Percentiles rank a stretch among this genome's conserved stretches.
phyloP scores from a whole-genome alignment of 37 sponge, comb jelly and placozoan genomes.

The Ephydatia muelleri region DNA sequence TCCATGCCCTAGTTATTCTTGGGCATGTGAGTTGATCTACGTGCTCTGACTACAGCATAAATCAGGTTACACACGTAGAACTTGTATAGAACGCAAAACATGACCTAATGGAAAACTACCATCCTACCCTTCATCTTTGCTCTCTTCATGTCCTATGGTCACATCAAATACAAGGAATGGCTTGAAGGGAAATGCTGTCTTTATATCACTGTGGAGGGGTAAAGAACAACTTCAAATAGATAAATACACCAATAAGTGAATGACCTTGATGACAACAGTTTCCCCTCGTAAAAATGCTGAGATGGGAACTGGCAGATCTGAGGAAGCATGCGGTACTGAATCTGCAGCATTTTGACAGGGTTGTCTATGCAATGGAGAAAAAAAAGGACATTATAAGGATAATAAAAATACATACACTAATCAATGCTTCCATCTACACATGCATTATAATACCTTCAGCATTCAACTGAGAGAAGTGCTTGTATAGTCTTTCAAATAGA shows the following conservation, averaged over 20 bases:
- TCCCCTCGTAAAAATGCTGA: constrained; percentile 59
- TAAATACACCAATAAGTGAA: neutral
- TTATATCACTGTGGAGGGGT: neutral
- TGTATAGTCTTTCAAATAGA: constrained; percentile 71
- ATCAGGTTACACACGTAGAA: no score
- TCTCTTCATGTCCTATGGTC: constrained; percentile 2
- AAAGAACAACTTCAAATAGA: neutral
- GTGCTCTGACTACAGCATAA: no score
- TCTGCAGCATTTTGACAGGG: constrained; percentile 62
- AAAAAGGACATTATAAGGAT: neutral
- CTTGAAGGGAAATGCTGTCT: constrained; percentile 6
- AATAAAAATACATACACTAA: neutral
- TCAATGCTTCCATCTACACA: neutral
- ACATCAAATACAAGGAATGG: constrained; percentile 48
- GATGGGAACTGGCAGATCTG: constrained; percentile 83
- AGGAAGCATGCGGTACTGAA: constrained; percentile 84
- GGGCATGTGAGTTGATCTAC: no score
- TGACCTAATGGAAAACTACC: neutral
- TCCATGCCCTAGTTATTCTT: no score
- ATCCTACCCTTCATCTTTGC: constrained; percentile 4
- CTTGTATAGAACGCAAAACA: neutral
- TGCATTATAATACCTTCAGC: neutral
- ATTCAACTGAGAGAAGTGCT: constrained; percentile 24
- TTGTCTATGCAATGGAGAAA: constrained; percentile 14
- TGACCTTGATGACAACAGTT: constrained; percentile 44